Percentiles rank a stretch among this genome's conserved stretches.
Conservation (phyloP, 2,113 vertebrate species). For the Emydura subglobosa region DNA sequence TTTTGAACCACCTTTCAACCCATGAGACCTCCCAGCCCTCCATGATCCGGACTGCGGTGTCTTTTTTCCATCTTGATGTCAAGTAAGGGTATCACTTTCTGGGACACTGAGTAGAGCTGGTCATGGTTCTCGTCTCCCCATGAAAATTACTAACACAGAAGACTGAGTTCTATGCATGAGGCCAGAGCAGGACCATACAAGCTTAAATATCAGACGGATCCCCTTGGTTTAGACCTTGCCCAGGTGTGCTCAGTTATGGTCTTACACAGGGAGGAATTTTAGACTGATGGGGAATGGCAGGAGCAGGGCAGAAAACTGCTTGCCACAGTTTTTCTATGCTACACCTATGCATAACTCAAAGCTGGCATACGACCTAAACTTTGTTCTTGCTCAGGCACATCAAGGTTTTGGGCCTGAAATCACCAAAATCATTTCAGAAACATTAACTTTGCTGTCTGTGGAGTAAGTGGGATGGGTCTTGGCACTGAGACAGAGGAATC, state of each 20-base stretch:
- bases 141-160: not conserved
- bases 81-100: not conserved
- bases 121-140: slow-evolving; percentile 11
- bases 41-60: not conserved
- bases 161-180: not conserved
- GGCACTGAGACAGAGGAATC: not conserved
- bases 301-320: not conserved
- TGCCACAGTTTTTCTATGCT: fast-evolving
- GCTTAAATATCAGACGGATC: not conserved
- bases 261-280: not conserved
- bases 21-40: not conserved
- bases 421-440: not conserved
- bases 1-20: not conserved
- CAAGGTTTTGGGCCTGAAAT: not conserved
- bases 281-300: not conserved
- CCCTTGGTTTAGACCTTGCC: not conserved
- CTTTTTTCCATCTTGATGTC: slow-evolving; percentile 3
- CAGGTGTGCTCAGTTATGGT: not conserved
- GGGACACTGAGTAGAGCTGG: not conserved
- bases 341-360: not conserved
- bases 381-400: not conserved
- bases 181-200: not conserved
- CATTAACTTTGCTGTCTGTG: not conserved
- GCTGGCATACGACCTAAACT: not conserved
- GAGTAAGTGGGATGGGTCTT: not conserved